Base-by-base conservation (phyloP, 2,888 invertebrate genomes). In the Brachypalpus laphriformis region DNA sequence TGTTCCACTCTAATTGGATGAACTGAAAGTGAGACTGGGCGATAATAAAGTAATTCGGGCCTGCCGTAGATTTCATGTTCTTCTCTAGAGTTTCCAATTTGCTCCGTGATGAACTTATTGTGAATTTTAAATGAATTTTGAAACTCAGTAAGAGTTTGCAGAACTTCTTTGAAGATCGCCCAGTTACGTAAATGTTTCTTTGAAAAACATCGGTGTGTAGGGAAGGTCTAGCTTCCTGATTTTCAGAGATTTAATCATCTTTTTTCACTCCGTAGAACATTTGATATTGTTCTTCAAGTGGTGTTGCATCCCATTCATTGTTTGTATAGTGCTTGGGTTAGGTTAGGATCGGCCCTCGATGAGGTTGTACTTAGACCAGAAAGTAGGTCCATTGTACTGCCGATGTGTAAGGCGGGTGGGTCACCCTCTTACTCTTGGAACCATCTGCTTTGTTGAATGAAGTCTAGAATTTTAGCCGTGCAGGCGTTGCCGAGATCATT, bases 51-150 rank as follows among this genome's bases (percentile, higher is more conserved):
- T 1, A 5, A 4, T n/a, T n/a, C 18, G 2, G 76, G 76, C 1
- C 49, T 59, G 0, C 18, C 22, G 34, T 82, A 85, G 22, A 90
- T 91, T 80, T 92, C 91, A 68, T 91, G 91, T 70, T 91, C 90
- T 82, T 91, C 91, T 4, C 91, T 87, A 37, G 90, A 59, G 1
- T 87, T 89, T 0, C 91, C 91, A 51, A 91, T 90, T 51, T 89
- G 90, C 76, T 90, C 92, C 1, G 92, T 91, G 8, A 92, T 90
- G 14, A 92, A 89, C 61, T 91, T 90, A 82, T 92, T 92, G 82
- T 91, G 90, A 18, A 56, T 65, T 88, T 92, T 89, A 16, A 95
- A 91, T 0, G 95, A 95, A 89, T 95, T 93, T 88, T 95, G 95
- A 3, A 95, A 91, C 91, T 95, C 95, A 0, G 95, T 94, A 37